phyloP scores from a whole-genome alignment of 2,113 vertebrate genomes.

The Chionodraco myersi region DNA sequence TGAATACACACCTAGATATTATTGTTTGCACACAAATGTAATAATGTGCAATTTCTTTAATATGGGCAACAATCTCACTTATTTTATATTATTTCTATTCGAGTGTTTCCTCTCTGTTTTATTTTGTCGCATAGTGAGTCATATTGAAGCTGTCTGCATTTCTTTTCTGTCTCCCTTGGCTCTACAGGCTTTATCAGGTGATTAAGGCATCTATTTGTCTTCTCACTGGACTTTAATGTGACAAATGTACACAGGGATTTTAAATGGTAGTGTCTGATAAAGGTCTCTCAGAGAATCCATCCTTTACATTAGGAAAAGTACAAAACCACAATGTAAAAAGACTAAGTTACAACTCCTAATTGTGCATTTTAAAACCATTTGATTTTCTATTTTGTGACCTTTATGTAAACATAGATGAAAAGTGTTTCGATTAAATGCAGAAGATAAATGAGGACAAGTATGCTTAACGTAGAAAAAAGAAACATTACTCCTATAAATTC shows the following conservation, averaged over 20 bases:
- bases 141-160: constrained; percentile 8
- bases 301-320: not conserved
- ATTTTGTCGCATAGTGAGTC: constrained; percentile 21
- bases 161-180: constrained; percentile 21
- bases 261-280: not conserved
- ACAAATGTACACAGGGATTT: constrained; percentile 12
- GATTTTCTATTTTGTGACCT: not conserved
- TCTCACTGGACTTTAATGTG: constrained; percentile 3
- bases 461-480: not conserved
- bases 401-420: no score
- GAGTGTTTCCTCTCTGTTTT: not conserved
- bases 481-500: not conserved
- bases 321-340: not conserved
- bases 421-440: not conserved
- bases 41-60: not conserved
- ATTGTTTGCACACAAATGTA: not conserved
- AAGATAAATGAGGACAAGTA: not conserved
- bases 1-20: not conserved
- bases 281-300: not conserved
- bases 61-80: not conserved
- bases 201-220: constrained; percentile 22
- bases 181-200: constrained; percentile 24
- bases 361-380: not conserved
- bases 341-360: not conserved
- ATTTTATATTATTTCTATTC: not conserved